Evolutionary conservation across 1,140 invertebrate genomes (phyloP).

Genomic region (Sesamia nonagrioides): DNA sequence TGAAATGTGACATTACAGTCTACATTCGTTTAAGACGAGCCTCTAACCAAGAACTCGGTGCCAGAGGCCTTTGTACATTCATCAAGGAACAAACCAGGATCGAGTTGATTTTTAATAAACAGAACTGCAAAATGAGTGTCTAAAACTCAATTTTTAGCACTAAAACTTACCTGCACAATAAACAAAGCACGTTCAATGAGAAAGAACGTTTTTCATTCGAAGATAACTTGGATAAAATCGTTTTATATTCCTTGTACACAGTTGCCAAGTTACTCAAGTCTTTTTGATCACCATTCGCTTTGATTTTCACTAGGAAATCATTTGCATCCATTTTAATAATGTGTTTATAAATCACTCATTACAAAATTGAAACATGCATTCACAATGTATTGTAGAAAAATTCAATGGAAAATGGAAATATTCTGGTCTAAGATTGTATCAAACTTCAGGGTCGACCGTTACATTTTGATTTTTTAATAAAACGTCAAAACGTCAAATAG

Average conservation of each 20-base stretch:
- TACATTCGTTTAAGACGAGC: too few relatives aligned
- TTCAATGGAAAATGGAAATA: neutral
- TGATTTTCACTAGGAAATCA: slow-evolving; percentile 69
- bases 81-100: too few relatives aligned
- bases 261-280: slow-evolving; percentile 67
- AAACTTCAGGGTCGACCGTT: neutral
- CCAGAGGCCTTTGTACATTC: too few relatives aligned
- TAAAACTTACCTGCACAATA: slow-evolving; percentile 74
- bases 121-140: neutral
- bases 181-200: slow-evolving; percentile 74
- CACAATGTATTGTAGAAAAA: slow-evolving; percentile 7
- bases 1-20: too few relatives aligned
- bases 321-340: slow-evolving; percentile 66
- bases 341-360: slow-evolving; percentile 16
- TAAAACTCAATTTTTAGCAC: neutral
- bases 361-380: slow-evolving; percentile 16
- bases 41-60: too few relatives aligned
- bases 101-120: neutral
- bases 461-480: neutral
- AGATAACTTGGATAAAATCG: slow-evolving; percentile 61
- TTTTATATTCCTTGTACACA: slow-evolving; percentile 62
- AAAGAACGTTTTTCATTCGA: slow-evolving; percentile 70
- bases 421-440: neutral
- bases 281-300: slow-evolving; percentile 65
- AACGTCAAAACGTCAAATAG: slow-evolving; percentile 5